Evolutionary conservation across 2,797 vertebrate genomes (phyloP), one percentile per base, ranked within the genome.

Genomic region (Crypturellus tataupa): DNA sequence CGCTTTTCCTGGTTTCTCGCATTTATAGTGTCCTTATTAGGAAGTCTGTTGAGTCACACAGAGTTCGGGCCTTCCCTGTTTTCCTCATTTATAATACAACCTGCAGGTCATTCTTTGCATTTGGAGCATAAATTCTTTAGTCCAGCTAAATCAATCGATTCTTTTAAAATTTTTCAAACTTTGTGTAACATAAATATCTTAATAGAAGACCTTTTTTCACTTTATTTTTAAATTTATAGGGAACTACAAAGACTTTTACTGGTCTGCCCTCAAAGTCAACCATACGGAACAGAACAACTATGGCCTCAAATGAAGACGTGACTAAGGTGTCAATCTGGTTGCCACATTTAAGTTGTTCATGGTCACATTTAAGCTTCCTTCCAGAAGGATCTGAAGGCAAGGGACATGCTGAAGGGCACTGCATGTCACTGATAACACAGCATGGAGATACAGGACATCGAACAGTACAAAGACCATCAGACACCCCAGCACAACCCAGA

Each of bases 81-180:
- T 67, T 35, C 59, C 49, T 0, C 9, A 12, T 71, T 13, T 1
- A 0, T 1, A 2, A 62, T 20, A 24, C 18, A 73, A 35, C 19
- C 3, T 85, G 15, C 44, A 37, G 3, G 12, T 31, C 44, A 65
- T 7, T 37, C 12, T 40, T 56, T 56, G 4, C 16, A 88, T 15
- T 63, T 42, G 46, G 6, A 73, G 25, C 14, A 35, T 14, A 65
- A 90, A n/a, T 69, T 81, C 47, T 65, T 65, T 29, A 37, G 49
- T 47, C 29, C 19, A 46, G 6, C 6, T 20, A 3, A 90, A 90
- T 17, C 15, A 14, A 42, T n/a, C 4, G 4, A 20, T 25, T 53
- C 3, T 76, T 89, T 70, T 40, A 4, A 37, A 92, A 73, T 9
- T 73, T 17, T 17, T 47, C 51, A 55, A 39, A 70, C 12, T 53